Conservation (phyloP, 2,113 vertebrate genomes). For the Charina bottae region DNA sequence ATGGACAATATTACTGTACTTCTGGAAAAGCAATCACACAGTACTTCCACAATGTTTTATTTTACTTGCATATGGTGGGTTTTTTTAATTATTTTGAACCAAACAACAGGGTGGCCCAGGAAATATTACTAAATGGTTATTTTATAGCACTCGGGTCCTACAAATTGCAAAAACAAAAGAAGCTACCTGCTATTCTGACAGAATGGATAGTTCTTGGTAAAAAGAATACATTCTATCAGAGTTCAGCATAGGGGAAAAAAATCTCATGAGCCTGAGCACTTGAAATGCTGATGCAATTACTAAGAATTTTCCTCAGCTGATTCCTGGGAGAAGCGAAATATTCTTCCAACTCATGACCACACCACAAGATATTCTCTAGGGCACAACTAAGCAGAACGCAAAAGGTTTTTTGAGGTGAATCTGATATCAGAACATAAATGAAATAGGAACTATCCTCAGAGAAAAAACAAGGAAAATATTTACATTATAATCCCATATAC, state of each 20-base stretch:
- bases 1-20: neutral
- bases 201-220: neutral
- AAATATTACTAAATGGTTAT: neutral
- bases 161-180: neutral
- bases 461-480: neutral
- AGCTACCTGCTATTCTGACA: neutral
- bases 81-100: neutral
- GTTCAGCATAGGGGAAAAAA: neutral
- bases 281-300: neutral
- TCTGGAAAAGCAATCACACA: neutral
- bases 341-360: neutral
- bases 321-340: neutral
- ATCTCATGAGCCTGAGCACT: neutral
- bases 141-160: neutral
- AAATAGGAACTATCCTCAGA: neutral
- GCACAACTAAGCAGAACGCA: neutral
- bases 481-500: neutral
- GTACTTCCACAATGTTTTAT: neutral
- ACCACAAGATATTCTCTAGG: neutral
- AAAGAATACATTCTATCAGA: neutral
- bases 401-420: neutral
- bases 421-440: neutral
- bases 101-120: neutral
- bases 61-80: neutral
- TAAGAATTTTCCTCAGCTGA: neutral